Evolutionary conservation across 2,888 invertebrate genomes (phyloP).

Genomic region (Eupithecia pulchellata): DNA sequence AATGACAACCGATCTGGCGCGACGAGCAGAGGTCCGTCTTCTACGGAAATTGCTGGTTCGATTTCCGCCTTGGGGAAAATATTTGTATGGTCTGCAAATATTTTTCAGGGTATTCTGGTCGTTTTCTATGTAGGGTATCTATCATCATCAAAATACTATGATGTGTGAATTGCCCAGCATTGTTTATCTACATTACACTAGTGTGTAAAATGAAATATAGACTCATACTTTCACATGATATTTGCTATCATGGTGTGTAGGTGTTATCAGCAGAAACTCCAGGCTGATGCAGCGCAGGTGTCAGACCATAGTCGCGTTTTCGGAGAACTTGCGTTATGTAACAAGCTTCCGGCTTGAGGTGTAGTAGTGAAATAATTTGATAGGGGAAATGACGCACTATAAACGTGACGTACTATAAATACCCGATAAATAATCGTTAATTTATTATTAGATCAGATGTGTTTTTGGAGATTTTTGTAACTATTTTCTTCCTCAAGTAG

Average conservation of each 20-base stretch:
- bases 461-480: neutral
- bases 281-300: conserved; percentile 68
- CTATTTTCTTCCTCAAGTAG: neutral
- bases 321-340: conserved; percentile 62
- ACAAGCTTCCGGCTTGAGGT: conserved; percentile 51
- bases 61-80: no score
- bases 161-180: no score
- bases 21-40: no score
- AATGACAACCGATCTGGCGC: no score
- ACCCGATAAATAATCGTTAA: neutral
- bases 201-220: neutral
- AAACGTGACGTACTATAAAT: no score
- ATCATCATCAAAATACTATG: neutral
- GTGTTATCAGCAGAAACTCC: conserved; percentile 67
- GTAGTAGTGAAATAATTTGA: neutral
- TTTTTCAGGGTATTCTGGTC: no score
- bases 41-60: no score
- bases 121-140: no score
- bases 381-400: neutral
- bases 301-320: conserved; percentile 51
- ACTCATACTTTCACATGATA: neutral
- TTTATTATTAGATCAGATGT: neutral
- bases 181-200: no score
- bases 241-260: conserved; percentile 1
- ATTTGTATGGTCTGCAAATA: no score